phyloP scores from a whole-genome alignment of 2,113 vertebrate genomes.

The Chlamydotis undulata region DNA sequence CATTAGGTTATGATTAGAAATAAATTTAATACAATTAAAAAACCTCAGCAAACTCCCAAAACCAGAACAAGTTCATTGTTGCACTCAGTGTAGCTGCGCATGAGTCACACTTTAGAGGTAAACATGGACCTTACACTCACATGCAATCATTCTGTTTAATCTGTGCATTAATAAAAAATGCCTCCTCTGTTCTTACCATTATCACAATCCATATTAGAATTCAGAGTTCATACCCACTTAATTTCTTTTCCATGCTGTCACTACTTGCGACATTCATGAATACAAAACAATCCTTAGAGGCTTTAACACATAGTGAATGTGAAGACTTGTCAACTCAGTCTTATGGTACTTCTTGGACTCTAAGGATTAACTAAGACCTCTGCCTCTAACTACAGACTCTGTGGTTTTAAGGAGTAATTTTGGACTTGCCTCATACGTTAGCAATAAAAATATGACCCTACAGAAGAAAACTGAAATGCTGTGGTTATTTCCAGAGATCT shows the following conservation, averaged over 20 bases:
- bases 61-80: not conserved
- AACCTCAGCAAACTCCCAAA: not conserved
- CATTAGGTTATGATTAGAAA: not conserved
- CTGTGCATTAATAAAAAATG: not conserved
- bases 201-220: not conserved
- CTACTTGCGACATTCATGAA: not conserved
- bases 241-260: not conserved
- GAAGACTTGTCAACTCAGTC: not conserved
- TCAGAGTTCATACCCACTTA: not conserved
- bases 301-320: not conserved
- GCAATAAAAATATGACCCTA: not conserved
- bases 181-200: not conserved
- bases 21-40: not conserved
- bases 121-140: not conserved
- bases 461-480: not conserved
- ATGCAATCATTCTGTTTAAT: not conserved
- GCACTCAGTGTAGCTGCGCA: not conserved
- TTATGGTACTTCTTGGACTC: not conserved
- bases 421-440: not conserved
- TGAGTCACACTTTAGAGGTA: not conserved
- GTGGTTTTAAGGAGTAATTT: not conserved
- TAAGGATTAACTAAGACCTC: not conserved
- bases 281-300: not conserved
- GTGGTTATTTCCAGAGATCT: not conserved
- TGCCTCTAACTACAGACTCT: not conserved